Evolutionary conservation across 1,140 invertebrate species (phyloP).

Genomic region (Asbolus verrucosus): DNA sequence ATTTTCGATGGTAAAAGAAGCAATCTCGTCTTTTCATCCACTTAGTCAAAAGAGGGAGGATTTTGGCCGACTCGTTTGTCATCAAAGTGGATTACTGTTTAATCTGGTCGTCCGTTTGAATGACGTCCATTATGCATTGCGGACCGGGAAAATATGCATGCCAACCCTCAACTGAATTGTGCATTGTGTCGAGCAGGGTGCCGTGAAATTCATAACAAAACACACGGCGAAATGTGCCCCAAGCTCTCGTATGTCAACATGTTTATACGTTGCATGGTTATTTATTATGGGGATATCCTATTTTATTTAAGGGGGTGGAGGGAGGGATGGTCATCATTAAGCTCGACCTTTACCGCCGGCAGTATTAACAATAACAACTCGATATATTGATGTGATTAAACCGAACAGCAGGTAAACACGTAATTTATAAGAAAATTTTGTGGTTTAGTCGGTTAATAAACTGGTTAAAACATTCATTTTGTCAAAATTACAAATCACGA

Average conservation of each 20-base stretch:
- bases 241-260: conserved; percentile 8
- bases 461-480: conserved; percentile 9
- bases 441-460: conserved; percentile 8
- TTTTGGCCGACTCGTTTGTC: conserved; percentile 20
- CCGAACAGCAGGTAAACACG: no score
- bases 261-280: conserved; percentile 16
- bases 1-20: no score
- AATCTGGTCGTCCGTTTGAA: conserved; percentile 36
- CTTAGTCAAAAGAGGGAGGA: not conserved
- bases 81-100: conserved; percentile 32
- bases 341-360: no score
- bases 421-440: no score
- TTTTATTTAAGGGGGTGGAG: conserved; percentile 3
- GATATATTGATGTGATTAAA: no score
- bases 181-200: conserved; percentile 22
- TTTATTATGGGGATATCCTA: conserved; percentile 17
- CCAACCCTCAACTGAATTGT: conserved; percentile 2
- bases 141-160: conserved; percentile 37
- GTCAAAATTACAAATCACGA: not conserved
- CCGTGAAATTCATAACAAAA: conserved; percentile 35
- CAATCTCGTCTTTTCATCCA: not conserved
- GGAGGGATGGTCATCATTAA: not conserved
- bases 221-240: not conserved
- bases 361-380: no score
- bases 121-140: conserved; percentile 24